phyloP scores from a whole-genome alignment of 1,140 invertebrate species.

The Tigriopus japonicus region DNA sequence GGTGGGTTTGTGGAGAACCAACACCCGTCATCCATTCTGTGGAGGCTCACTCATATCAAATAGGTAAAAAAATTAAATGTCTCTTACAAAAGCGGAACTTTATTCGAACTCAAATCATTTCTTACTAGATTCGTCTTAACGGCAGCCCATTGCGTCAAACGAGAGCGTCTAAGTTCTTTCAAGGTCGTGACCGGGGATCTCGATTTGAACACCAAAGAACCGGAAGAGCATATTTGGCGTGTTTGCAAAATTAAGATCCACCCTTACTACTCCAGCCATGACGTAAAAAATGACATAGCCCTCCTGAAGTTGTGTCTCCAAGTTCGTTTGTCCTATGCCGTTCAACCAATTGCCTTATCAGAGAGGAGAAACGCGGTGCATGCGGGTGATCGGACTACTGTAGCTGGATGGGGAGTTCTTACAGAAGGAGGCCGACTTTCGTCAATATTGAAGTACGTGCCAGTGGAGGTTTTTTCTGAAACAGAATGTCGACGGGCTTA shows the following conservation, averaged over 20 bases:
- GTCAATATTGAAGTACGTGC: conserved; percentile 26
- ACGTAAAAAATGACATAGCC: conserved; percentile 22
- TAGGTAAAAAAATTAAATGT: not conserved
- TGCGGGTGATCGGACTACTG: conserved; percentile 9
- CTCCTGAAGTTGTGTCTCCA: conserved; percentile 17
- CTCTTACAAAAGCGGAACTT: no score
- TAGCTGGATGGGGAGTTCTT: conserved; percentile 21
- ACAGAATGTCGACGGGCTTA: conserved; percentile 21
- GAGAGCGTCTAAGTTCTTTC: not conserved
- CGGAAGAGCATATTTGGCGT: not conserved
- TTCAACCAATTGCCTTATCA: conserved; percentile 17
- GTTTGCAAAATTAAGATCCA: not conserved
- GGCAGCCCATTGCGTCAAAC: not conserved
- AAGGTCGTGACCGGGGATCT: not conserved
- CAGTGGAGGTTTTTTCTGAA: conserved; percentile 22
- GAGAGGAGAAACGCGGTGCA: conserved; percentile 5
- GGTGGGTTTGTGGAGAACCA: not conserved
- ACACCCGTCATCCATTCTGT: not conserved
- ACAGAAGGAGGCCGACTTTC: conserved; percentile 16
- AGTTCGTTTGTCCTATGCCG: conserved; percentile 5
- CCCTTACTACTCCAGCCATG: not conserved
- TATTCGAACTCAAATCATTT: no score
- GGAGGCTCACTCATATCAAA: not conserved
- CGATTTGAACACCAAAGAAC: not conserved
- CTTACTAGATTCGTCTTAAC: not conserved